phyloP scores from a whole-genome alignment of 2,113 vertebrate species.

The Cyanistes caeruleus region DNA sequence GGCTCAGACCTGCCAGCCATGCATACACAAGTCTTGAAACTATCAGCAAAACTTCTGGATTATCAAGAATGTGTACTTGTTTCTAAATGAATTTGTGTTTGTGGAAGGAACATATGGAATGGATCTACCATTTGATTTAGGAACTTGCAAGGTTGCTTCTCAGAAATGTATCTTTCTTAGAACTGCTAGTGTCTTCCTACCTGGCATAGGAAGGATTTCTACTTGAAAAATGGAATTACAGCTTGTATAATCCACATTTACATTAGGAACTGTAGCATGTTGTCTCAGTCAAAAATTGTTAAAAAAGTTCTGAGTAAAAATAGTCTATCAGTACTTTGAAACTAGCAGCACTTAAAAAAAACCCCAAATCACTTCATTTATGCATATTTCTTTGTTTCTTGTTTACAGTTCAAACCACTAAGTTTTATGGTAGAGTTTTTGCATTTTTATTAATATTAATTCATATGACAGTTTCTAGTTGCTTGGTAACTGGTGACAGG shows the following conservation, averaged over 20 bases:
- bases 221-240: neutral
- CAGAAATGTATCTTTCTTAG: neutral
- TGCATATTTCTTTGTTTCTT: neutral
- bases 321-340: neutral
- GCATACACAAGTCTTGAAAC: neutral
- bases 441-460: neutral
- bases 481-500: neutral
- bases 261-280: neutral
- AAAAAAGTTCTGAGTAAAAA: neutral
- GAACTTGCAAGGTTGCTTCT: neutral
- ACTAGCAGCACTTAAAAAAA: neutral
- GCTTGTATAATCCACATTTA: neutral
- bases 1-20: neutral
- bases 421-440: neutral
- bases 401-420: neutral
- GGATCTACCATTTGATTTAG: neutral
- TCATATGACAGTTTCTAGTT: neutral
- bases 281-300: neutral
- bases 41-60: neutral
- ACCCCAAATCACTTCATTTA: neutral
- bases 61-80: neutral
- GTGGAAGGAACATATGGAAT: neutral
- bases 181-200: neutral
- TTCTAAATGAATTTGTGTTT: neutral
- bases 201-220: neutral